Evolutionary conservation across 2,113 vertebrate species (phyloP), one percentile per base, ranked within the genome.

Genomic region (Corythornis vintsioides): DNA sequence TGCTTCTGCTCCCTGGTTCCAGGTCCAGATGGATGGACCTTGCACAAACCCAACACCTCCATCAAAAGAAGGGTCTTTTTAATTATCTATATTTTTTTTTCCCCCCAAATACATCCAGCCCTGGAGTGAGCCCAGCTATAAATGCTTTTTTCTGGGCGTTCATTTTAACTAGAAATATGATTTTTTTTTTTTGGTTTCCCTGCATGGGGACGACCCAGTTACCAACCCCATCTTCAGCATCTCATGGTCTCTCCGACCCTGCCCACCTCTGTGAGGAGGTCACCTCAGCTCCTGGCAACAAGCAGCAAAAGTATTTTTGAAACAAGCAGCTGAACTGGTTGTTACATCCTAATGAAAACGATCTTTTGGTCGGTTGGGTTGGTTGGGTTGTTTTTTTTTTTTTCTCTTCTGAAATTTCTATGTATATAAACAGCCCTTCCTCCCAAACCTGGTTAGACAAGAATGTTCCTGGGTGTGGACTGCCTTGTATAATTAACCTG

Each of bases 401-500:
- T 35, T 60, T 35, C 38, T 38, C 38, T 38, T 38, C 38, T 38
- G 38, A 50, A 50, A 50, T 50, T 50, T 50, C 48, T 40, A 90
- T 88, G 95, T 91, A 79, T 91, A 96, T 92, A 94, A 96, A 96
- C 95, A 97, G 74, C 80, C 84, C 88, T 96, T 97, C 96, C 96
- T 96, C 90, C 88, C 94, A 93, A 97, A 96, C 83, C 97, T 93
- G 97, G 97, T 95, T 95, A 95, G 97, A 96, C 95, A 96, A 96
- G 97, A 97, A 96, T 92, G 95, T 95, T 94, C 78, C 93, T 94
- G 97, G 98, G 98, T 94, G 97, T 96, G 97, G 98, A 93, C 93
- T 71, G 83, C 77, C 80, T 96, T 52, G 92, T 92, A 86, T 97
- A 97, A 98, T 97, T 95, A 97, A 93, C 26, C 26, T 38, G 61